Evolutionary conservation across 92 coral and sea anemone species (phyloP).

Genomic region (Parazoanthus swiftii): DNA sequence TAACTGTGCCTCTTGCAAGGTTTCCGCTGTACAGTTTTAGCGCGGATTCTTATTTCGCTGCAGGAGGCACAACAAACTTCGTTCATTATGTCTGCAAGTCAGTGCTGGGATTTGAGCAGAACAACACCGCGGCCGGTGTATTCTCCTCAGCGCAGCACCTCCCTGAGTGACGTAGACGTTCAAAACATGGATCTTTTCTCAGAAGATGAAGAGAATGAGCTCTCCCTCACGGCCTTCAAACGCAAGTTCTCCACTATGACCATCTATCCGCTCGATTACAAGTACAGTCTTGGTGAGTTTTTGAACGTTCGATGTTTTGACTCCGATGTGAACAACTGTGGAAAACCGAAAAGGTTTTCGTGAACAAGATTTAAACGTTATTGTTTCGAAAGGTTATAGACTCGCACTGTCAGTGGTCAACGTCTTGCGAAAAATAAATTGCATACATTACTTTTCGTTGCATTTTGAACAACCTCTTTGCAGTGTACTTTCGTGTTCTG

Average conservation of each 20-base stretch:
- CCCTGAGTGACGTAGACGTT: slow-evolving; percentile 20
- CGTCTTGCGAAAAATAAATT: no score
- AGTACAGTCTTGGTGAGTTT: slow-evolving; percentile 85
- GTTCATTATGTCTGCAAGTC: slow-evolving; percentile 11
- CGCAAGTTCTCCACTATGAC: slow-evolving; percentile 20
- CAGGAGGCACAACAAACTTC: neutral
- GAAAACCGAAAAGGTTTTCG: no score
- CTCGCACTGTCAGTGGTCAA: no score
- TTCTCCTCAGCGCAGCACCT: slow-evolving; percentile 23
- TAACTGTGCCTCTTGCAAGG: neutral
- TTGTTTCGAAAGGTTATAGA: no score
- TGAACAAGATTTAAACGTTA: no score
- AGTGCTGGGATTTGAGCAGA: slow-evolving; percentile 13
- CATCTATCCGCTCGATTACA: slow-evolving; percentile 83
- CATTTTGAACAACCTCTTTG: no score
- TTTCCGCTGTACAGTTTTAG: neutral
- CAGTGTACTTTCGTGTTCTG: no score
- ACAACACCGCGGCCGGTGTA: slow-evolving; percentile 33
- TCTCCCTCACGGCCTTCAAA: neutral
- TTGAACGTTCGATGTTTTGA: neutral
- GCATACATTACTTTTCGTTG: no score
- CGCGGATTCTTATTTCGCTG: neutral
- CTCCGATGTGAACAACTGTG: no score
- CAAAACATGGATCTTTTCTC: slow-evolving; percentile 32
- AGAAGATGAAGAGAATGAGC: slow-evolving; percentile 42